Conservation (phyloP, 2,888 invertebrate genomes). For the Drosophila greeni region DNA sequence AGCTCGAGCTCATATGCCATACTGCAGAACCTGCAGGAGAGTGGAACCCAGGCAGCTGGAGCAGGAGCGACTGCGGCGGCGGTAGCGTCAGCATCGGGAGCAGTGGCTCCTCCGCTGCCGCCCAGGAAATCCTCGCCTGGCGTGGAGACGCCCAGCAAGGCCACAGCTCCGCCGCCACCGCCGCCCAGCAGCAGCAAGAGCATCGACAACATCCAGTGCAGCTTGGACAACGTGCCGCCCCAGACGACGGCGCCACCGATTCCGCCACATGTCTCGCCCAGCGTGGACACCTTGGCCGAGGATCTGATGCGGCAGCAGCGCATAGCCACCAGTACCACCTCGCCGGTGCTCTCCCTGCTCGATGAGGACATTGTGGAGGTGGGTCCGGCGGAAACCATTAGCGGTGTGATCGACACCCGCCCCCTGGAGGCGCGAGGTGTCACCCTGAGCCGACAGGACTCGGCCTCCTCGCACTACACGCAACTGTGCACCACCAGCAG, state of each 20-base stretch:
- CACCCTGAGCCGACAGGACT: conserved; percentile 42
- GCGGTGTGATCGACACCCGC: conserved; percentile 84
- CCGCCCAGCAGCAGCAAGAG: conserved; percentile 62
- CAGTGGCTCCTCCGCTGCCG: conserved; percentile 80
- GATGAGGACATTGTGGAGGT: conserved; percentile 82
- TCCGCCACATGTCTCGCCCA: conserved; percentile 75
- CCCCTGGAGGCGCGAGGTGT: conserved; percentile 77
- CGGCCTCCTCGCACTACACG: conserved; percentile 65
- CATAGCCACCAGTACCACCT: conserved; percentile 62
- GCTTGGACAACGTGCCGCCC: conserved; percentile 72
- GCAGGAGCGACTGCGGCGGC: conserved; percentile 16
- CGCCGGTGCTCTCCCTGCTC: conserved; percentile 66
- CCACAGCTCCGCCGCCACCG: conserved; percentile 48
- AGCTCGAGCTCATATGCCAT: conserved; percentile 73
- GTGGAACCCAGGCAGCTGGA: conserved; percentile 5
- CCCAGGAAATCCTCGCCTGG: conserved; percentile 81
- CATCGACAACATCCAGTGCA: conserved; percentile 75
- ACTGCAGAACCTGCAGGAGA: conserved; percentile 74
- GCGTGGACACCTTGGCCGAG: conserved; percentile 74
- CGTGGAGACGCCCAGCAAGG: conserved; percentile 71
- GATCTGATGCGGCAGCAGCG: conserved; percentile 75
- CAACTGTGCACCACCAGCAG: conserved; percentile 70
- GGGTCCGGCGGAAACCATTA: conserved; percentile 86
- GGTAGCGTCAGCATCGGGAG: conserved; percentile 70
- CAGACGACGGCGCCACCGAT: conserved; percentile 78